These are phyloP conservation scores for Clistopyga incitator DNA, from an alignment of 2,888 invertebrate genomes.

Conservation along the genomic window DNA sequence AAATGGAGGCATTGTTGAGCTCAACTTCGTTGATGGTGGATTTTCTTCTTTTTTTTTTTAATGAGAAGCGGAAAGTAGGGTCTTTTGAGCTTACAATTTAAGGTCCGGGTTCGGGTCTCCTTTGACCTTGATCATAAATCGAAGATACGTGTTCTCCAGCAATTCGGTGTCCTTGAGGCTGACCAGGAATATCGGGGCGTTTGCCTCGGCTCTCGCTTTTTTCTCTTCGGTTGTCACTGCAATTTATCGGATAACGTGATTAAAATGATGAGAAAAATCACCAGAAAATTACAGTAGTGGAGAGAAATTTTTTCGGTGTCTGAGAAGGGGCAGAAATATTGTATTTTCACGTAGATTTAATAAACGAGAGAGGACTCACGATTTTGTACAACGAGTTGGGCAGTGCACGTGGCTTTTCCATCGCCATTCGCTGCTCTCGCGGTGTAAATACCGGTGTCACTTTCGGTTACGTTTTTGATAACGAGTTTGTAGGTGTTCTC, in stretches of 20 bases:
- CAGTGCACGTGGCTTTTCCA: constrained; percentile 93
- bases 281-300: too few species aligned
- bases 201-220: constrained; percentile 88
- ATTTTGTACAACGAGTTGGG: constrained; percentile 94
- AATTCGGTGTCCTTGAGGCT: constrained; percentile 95
- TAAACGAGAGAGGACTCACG: constrained; percentile 86
- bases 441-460: constrained; percentile 95
- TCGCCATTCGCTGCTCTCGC: constrained; percentile 93
- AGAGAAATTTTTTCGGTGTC: too few species aligned
- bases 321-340: not conserved
- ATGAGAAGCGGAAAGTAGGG: not conserved
- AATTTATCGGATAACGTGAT: constrained; percentile 29
- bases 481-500: constrained; percentile 89
- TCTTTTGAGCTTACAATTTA: constrained; percentile 91
- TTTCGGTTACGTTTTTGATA: constrained; percentile 90
- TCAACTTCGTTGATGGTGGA: not conserved
- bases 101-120: constrained; percentile 96
- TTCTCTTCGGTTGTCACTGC: constrained; percentile 91
- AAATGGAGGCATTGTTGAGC: not conserved
- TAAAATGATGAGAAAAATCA: too few species aligned
- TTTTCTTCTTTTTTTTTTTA: not conserved
- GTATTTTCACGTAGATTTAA: not conserved
- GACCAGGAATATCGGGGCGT: constrained; percentile 93
- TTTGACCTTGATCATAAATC: constrained; percentile 95
- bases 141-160: constrained; percentile 92